Percentiles rank a stretch among this genome's conserved stretches.
phyloP scores from a whole-genome alignment of 2,797 vertebrate genomes.

The Crocodylus rhombifer region DNA sequence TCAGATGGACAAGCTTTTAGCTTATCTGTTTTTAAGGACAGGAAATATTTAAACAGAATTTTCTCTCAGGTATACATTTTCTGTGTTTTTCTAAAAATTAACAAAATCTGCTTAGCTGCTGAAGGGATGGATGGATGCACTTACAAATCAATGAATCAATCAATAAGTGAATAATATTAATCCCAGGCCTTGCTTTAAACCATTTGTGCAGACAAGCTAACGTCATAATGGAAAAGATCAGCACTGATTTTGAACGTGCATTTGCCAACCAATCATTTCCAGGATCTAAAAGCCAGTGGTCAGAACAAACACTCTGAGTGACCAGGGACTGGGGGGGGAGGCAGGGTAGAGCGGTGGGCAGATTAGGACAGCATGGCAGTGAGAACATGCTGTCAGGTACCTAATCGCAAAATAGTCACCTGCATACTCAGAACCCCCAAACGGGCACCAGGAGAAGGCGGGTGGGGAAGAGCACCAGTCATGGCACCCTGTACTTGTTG shows the following conservation, averaged over 20 bases:
- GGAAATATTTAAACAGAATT: background rate
- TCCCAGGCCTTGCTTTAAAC: background rate
- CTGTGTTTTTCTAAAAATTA: background rate
- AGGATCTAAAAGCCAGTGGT: constrained; percentile 6
- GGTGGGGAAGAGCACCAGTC: background rate
- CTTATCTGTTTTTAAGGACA: background rate
- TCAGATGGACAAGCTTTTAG: background rate
- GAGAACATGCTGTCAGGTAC: constrained; percentile 22
- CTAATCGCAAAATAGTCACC: constrained; percentile 32
- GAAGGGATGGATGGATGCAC: background rate
- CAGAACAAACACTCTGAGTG: constrained; percentile 8
- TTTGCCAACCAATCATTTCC: constrained; percentile 31
- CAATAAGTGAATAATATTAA: constrained; percentile 10
- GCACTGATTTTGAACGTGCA: background rate
- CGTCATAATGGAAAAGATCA: background rate
- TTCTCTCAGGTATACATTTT: background rate
- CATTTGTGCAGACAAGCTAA: background rate
- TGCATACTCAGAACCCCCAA: background rate
- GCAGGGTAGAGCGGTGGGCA: rapidly evolving
- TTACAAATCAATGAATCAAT: background rate
- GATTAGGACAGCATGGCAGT: background rate
- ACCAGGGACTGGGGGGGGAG: background rate
- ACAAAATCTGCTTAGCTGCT: background rate
- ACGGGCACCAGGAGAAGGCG: rapidly evolving
- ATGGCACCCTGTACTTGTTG: constrained; percentile 75